Conservation (phyloP, 2,888 invertebrate genomes). For the Pseudanteris insignis region DNA sequence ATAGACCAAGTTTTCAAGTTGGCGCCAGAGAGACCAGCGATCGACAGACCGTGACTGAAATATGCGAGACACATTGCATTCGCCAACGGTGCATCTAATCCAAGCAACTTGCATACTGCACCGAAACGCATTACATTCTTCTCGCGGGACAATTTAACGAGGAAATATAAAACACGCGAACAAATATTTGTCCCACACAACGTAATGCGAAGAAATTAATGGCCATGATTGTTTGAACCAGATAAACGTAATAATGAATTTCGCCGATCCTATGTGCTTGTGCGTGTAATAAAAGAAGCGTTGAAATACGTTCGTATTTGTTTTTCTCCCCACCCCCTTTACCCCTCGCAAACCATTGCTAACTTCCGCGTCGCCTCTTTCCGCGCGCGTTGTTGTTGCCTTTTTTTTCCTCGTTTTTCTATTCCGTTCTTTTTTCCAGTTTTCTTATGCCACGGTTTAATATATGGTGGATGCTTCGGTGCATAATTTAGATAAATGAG, state of each 20-base stretch:
- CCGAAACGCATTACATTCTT: conserved; percentile 36
- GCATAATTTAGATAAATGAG: conserved; percentile 32
- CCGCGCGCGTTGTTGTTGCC: too few relatives aligned
- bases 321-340: too few relatives aligned
- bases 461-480: conserved; percentile 20
- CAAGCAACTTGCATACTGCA: conserved; percentile 39
- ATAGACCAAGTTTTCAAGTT: conserved; percentile 28
- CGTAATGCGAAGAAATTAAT: conserved; percentile 20
- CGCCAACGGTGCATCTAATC: conserved; percentile 51
- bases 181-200: conserved; percentile 35
- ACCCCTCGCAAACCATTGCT: not conserved
- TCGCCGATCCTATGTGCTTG: not conserved
- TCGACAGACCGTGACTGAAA: conserved; percentile 60
- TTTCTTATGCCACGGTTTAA: too few relatives aligned
- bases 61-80: conserved; percentile 62
- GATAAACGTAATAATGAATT: conserved; percentile 27
- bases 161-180: conserved; percentile 29
- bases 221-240: conserved; percentile 15
- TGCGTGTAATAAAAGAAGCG: too few relatives aligned
- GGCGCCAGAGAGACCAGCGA: conserved; percentile 43
- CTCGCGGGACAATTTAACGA: conserved; percentile 29
- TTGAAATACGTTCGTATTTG: too few relatives aligned
- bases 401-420: conserved; percentile 3
- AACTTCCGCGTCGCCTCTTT: not conserved
- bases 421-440: conserved; percentile 5